These are phyloP conservation scores for Zosterops hypoxanthus DNA, from an alignment of 2,113 vertebrate species.

Conservation along the genomic window DNA sequence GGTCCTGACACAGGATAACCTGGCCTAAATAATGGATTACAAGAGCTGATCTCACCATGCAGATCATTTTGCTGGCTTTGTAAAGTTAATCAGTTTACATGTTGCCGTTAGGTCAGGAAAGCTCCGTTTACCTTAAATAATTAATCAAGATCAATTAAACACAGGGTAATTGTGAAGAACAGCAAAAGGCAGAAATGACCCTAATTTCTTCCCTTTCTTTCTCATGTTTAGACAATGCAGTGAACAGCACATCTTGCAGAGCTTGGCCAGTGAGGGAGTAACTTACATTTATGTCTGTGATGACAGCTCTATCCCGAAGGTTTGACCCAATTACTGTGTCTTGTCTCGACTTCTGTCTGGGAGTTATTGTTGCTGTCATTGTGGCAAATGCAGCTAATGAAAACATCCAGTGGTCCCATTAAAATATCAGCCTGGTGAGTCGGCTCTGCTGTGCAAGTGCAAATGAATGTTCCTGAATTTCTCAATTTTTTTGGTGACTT, in stretches of 20 bases:
- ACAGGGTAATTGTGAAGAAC: background rate
- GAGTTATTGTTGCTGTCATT: slow-evolving; percentile 51
- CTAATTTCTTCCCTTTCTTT: background rate
- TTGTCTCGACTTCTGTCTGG: slow-evolving; percentile 45
- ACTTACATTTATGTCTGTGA: background rate
- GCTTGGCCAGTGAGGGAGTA: background rate
- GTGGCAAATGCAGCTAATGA: slow-evolving; percentile 26
- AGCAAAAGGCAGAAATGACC: background rate
- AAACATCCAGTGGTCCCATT: slow-evolving; percentile 18
- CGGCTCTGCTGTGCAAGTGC: background rate
- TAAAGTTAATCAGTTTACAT: slow-evolving; percentile 50
- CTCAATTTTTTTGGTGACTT: background rate
- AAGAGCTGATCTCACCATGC: background rate
- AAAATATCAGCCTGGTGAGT: background rate
- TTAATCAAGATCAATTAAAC: slow-evolving; percentile 59
- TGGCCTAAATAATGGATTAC: background rate
- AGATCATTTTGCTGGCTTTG: slow-evolving; percentile 46
- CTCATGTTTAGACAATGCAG: background rate
- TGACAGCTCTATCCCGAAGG: slow-evolving; percentile 32
- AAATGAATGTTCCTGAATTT: background rate
- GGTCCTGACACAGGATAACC: background rate
- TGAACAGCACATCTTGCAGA: background rate
- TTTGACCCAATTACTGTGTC: slow-evolving; percentile 46
- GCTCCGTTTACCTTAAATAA: slow-evolving; percentile 46
- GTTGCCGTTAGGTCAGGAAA: slow-evolving; percentile 36